Percentiles rank a stretch among this genome's conserved stretches.
Conservation (phyloP, 1,140 invertebrate genomes). For the Cephus cinctus region DNA sequence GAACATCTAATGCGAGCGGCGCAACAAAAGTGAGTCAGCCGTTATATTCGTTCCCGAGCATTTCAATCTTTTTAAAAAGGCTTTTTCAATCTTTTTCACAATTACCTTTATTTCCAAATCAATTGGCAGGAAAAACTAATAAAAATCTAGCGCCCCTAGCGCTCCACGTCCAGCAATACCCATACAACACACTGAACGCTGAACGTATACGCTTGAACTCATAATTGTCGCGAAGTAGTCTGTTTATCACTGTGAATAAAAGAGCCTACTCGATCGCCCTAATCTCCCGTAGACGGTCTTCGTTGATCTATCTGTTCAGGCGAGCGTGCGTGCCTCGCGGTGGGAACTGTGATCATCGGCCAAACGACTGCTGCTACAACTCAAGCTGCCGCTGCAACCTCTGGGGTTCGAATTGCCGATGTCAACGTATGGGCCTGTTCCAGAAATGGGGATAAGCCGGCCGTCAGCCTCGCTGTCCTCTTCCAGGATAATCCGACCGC, state of each 20-base stretch:
- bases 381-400: slow-evolving; percentile 86
- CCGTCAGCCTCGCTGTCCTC: neutral
- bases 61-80: slow-evolving; percentile 1
- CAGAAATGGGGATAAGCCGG: slow-evolving; percentile 80
- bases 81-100: slow-evolving; percentile 2
- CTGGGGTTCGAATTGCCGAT: slow-evolving; percentile 88
- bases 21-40: slow-evolving; percentile 50
- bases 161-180: too few species aligned
- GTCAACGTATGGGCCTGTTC: slow-evolving; percentile 85
- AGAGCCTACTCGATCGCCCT: slow-evolving; percentile 49
- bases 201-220: too few species aligned
- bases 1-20: slow-evolving; percentile 46
- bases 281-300: slow-evolving; percentile 73
- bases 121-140: too few species aligned
- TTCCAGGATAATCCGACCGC: neutral
- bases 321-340: slow-evolving; percentile 78
- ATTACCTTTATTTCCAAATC: neutral
- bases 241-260: neutral
- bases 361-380: slow-evolving; percentile 83
- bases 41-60: too few species aligned
- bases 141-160: too few species aligned
- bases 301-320: slow-evolving; percentile 84
- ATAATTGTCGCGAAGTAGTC: too few species aligned
- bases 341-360: slow-evolving; percentile 81
- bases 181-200: too few species aligned